These are phyloP conservation scores for Otolemur crassicaudatus DNA, from an alignment of 2,797 vertebrate species.

Conservation along the genomic window DNA sequence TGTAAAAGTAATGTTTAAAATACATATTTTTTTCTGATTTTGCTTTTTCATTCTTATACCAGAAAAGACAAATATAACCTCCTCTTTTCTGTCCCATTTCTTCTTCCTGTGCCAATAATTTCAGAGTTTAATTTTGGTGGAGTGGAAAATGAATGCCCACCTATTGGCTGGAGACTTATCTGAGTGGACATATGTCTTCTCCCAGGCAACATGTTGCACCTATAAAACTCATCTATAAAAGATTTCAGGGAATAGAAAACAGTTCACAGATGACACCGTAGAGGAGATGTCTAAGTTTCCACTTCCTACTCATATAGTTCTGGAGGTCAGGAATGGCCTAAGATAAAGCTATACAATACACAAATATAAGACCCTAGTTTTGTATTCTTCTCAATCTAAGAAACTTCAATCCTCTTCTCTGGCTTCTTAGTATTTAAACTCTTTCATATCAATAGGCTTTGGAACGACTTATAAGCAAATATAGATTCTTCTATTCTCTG, in stretches of 20 bases:
- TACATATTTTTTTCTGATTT: not conserved
- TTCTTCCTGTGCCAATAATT: slow-evolving; percentile 22
- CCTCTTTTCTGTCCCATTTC: not conserved
- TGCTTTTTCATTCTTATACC: not conserved
- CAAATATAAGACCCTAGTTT: not conserved
- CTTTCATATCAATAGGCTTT: not conserved
- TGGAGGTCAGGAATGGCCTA: not conserved
- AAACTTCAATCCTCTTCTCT: not conserved
- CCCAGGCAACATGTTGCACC: not conserved
- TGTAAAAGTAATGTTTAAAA: not conserved
- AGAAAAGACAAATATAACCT: not conserved
- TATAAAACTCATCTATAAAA: slow-evolving; percentile 39
- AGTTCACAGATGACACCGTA: not conserved
- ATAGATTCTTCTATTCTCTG: not conserved
- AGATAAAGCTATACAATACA: not conserved
- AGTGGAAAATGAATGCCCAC: not conserved
- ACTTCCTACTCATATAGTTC: not conserved
- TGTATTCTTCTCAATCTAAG: not conserved
- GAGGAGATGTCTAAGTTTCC: not conserved
- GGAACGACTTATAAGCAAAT: not conserved
- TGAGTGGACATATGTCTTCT: not conserved
- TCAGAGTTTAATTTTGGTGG: not conserved
- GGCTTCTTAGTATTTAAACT: slow-evolving; percentile 15
- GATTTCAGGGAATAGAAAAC: slow-evolving; percentile 15
- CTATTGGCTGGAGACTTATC: not conserved